A percentile compares a stretch with the other conserved stretches of the same genome.
Conservation (phyloP, 2,113 vertebrate species). For the Odobenus rosmarus region DNA sequence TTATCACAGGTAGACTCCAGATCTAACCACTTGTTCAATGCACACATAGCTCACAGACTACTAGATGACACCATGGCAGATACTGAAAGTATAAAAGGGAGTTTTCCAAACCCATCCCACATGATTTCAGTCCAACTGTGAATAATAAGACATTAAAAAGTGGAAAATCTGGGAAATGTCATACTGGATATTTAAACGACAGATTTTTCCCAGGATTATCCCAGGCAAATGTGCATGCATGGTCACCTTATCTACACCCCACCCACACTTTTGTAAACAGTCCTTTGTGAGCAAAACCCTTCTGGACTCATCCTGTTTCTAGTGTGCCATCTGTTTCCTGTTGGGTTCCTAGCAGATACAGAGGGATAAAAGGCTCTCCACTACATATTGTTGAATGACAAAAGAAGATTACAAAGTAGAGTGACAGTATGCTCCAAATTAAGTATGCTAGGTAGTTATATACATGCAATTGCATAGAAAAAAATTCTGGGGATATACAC, state of each 20-base stretch:
- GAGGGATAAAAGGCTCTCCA: conserved; percentile 38
- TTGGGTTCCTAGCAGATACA: background rate
- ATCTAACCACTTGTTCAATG: background rate
- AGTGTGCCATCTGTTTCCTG: conserved; percentile 36
- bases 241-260: background rate
- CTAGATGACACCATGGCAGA: background rate
- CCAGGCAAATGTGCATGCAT: background rate
- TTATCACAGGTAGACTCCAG: background rate
- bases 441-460: background rate
- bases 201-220: background rate
- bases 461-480: conserved; percentile 28
- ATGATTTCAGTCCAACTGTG: background rate
- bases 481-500: background rate
- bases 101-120: background rate
- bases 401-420: conserved; percentile 43
- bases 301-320: background rate
- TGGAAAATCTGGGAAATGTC: background rate
- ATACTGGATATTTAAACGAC: background rate
- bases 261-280: conserved; percentile 28
- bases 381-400: conserved; percentile 41
- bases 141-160: background rate
- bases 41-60: background rate
- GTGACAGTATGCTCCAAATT: background rate
- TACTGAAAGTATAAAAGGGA: background rate
- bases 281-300: conserved; percentile 33